Evolutionary conservation across 1,140 invertebrate species (phyloP), one percentile per base, ranked within the genome.

Genomic region (Aphelinus atriplicis): DNA sequence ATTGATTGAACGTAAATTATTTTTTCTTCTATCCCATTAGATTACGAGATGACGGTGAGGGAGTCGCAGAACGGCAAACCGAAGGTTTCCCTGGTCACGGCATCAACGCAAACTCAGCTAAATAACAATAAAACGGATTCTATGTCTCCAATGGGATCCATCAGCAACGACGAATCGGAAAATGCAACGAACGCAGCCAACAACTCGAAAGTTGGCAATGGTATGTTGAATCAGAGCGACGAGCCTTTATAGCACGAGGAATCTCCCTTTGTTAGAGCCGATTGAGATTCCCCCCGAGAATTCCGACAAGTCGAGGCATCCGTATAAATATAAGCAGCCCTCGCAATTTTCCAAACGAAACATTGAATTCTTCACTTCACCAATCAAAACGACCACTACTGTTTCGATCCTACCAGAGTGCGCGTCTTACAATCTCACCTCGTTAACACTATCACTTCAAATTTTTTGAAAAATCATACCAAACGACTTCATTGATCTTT

Each of bases 161-260:
- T 47, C 47, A 55, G 9, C 55, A 80, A 82, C 57, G 82, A 82
- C 26, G 80, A 42, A 26, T 58, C 67, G 1, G 66, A 78, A 1
- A 74, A 78, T 42, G 63, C 74, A 10, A 81, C 80, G 57, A 79
- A 78, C 79, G 57, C 78, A 78, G 26, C 46, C 80, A 83, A 79
- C 55, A 82, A 80, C 46, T 76, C 77, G 26, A 85, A 79, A 73
- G 83, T 85, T 77, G 80, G 79, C 7, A 86, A 86, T 56, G 84
- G 84, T 60, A 83, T 84, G 2, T 58, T 84, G 51, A 81, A 71
- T 67, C 82, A 84, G 73, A 82, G 77, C n/a, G 81, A 86, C 26
- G 79, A 82, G 4, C 50, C 84, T 2, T 85, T 85, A 82, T 85
- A 85, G 82, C 82, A 81, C 64, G 74, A 77, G 75, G 56, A 76